These are phyloP conservation scores for Xestia ashworthii DNA, from an alignment of 2,888 invertebrate genomes.

Conservation along the genomic window DNA sequence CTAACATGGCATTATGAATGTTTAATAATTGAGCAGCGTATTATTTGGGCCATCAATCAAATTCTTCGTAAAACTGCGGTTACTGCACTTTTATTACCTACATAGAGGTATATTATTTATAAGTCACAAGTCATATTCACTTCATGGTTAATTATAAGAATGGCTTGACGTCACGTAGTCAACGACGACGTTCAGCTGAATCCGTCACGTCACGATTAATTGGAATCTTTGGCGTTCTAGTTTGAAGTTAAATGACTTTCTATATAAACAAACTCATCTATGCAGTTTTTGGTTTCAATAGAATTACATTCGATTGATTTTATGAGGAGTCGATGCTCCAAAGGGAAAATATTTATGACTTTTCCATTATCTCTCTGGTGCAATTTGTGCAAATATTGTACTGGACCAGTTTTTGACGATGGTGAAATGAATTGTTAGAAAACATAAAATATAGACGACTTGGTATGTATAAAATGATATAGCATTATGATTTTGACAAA, in stretches of 20 bases:
- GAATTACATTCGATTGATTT: background rate
- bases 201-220: conserved; percentile 39
- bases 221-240: conserved; percentile 36
- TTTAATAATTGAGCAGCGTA: conserved; percentile 18
- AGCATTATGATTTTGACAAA: conserved; percentile 10
- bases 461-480: background rate
- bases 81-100: conserved; percentile 23
- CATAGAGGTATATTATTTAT: conserved; percentile 26
- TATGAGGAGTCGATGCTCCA: background rate
- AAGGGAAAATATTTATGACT: background rate
- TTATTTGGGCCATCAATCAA: conserved; percentile 31
- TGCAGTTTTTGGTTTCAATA: background rate
- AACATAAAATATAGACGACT: background rate
- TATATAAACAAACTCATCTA: background rate
- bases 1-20: background rate
- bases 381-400: background rate
- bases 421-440: background rate
- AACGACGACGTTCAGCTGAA: conserved; percentile 20
- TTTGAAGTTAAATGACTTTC: conserved; percentile 30
- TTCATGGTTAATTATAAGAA: conserved; percentile 51
- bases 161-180: conserved; percentile 41
- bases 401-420: background rate
- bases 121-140: conserved; percentile 49
- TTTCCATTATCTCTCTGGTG: background rate
- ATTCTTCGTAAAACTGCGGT: conserved; percentile 28